phyloP scores from a whole-genome alignment of 2,797 vertebrate genomes.

The Sebastes baramenuke region DNA sequence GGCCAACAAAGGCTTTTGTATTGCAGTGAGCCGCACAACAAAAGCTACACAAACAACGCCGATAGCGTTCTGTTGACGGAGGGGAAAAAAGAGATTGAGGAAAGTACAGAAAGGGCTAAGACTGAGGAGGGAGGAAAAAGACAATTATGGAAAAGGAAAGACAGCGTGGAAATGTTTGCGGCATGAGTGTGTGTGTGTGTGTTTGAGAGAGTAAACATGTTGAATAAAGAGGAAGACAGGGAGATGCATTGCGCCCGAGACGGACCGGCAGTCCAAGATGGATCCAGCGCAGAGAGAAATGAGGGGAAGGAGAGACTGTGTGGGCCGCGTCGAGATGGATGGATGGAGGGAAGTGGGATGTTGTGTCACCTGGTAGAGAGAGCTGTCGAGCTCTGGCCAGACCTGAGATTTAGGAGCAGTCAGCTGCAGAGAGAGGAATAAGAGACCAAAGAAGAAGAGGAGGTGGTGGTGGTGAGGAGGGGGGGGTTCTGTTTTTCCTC shows the following conservation, averaged over 20 bases:
- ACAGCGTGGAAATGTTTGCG: conserved; percentile 33
- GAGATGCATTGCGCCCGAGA: conserved; percentile 33
- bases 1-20: conserved; percentile 73
- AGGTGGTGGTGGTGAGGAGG: conserved; percentile 3
- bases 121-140: conserved; percentile 36
- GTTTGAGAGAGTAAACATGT: conserved; percentile 25
- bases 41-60: conserved; percentile 60
- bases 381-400: conserved; percentile 57
- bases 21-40: conserved; percentile 55
- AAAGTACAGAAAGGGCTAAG: conserved; percentile 50
- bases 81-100: conserved; percentile 45
- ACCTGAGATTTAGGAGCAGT: conserved; percentile 64
- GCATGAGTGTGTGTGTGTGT: not conserved
- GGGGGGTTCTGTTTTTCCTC: conserved; percentile 22
- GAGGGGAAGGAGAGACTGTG: conserved; percentile 45
- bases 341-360: conserved; percentile 54
- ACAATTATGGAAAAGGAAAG: conserved; percentile 58
- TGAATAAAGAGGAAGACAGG: conserved; percentile 50
- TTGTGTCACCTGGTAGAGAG: conserved; percentile 69
- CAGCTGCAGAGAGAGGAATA: conserved; percentile 56
- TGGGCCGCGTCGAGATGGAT: conserved; percentile 52
- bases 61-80: conserved; percentile 65
- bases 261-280: conserved; percentile 32
- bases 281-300: conserved; percentile 41
- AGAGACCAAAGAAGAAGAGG: conserved; percentile 25